Evolutionary conservation across 2,113 vertebrate genomes (phyloP).

Genomic region (Mormoops blainvillei): DNA sequence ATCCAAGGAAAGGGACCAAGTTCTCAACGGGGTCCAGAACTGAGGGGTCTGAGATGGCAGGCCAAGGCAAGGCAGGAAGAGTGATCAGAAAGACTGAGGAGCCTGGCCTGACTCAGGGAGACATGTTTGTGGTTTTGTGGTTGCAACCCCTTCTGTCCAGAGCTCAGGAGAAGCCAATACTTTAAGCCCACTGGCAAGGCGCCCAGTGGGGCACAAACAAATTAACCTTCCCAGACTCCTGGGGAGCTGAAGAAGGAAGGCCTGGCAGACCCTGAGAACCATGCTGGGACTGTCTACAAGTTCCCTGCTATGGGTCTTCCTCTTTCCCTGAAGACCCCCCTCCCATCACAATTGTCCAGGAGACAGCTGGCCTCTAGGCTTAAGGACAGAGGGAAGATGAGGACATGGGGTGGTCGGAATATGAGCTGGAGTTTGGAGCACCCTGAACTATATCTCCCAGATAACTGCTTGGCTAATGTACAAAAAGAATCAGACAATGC

Average conservation of each 20-base stretch:
- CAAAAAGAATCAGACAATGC: neutral
- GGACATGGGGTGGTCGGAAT: neutral
- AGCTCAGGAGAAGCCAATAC: neutral
- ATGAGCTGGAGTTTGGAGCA: neutral
- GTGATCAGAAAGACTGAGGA: neutral
- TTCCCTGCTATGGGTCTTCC: neutral
- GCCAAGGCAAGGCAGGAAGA: neutral
- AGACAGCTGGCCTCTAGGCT: neutral
- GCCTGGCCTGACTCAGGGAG: rapidly evolving
- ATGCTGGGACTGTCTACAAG: neutral
- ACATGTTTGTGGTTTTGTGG: no score
- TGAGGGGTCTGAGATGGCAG: neutral
- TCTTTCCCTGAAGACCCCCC: neutral
- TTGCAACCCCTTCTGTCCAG: neutral
- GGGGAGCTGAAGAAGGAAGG: neutral
- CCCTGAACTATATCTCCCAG: neutral
- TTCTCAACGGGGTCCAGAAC: neutral
- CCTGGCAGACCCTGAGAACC: neutral
- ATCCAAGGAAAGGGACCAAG: neutral
- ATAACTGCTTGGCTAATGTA: neutral
- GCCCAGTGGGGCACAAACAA: neutral
- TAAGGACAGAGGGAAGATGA: neutral
- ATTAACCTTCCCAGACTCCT: constrained; percentile 35
- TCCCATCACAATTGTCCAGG: neutral
- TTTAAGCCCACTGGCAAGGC: neutral